Conservation (phyloP, 2,888 invertebrate genomes). For the Andrena minutula region DNA sequence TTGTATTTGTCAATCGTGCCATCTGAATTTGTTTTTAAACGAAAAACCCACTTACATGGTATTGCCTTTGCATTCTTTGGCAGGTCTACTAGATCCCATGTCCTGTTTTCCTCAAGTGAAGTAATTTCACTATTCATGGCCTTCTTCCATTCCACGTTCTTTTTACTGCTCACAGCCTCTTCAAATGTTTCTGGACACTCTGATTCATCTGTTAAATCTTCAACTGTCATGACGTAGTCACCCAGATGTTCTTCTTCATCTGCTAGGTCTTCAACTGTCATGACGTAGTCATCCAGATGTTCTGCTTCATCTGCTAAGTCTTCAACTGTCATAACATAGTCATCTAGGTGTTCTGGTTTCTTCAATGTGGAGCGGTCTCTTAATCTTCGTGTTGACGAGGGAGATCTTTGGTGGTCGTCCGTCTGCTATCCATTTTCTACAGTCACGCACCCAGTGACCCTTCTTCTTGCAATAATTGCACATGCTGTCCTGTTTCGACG, state of each 20-base stretch:
- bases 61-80: neutral
- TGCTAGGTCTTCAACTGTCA: neutral
- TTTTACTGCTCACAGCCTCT: neutral
- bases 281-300: too few species aligned
- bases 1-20: too few species aligned
- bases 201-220: neutral
- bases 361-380: neutral
- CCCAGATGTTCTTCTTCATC: too few species aligned
- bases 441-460: too few species aligned
- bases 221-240: neutral
- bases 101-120: constrained; percentile 4
- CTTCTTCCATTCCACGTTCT: neutral
- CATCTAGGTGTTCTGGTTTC: neutral
- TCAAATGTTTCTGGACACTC: neutral
- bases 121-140: neutral
- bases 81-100: neutral
- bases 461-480: too few species aligned
- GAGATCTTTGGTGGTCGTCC: too few species aligned
- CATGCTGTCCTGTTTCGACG: too few species aligned
- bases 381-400: too few species aligned
- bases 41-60: neutral
- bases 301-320: too few species aligned
- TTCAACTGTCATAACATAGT: too few species aligned
- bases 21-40: neutral
- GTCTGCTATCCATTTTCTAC: too few species aligned